phyloP scores from a whole-genome alignment of 2,113 vertebrate genomes.

The Aptenodytes forsteri region DNA sequence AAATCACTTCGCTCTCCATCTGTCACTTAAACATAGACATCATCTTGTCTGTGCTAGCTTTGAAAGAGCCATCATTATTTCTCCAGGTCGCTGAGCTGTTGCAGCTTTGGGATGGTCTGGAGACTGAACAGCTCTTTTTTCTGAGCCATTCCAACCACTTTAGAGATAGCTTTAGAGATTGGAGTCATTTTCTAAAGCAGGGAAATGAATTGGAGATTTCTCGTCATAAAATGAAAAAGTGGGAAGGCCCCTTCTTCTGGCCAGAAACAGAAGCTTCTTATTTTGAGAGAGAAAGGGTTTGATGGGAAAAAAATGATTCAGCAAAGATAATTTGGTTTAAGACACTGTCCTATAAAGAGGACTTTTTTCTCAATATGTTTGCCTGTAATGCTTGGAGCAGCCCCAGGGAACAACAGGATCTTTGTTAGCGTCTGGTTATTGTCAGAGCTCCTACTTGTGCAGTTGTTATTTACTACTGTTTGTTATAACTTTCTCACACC shows the following conservation, averaged over 20 bases:
- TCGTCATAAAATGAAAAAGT: neutral
- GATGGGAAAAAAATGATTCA: neutral
- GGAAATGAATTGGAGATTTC: neutral
- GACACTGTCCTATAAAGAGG: neutral
- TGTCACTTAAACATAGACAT: neutral
- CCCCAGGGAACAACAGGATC: neutral
- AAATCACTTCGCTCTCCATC: neutral
- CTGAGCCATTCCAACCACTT: neutral
- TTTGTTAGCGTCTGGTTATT: neutral
- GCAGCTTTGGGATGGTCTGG: neutral
- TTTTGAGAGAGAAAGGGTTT: neutral
- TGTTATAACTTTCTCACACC: neutral
- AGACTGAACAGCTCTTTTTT: neutral
- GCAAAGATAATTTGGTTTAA: neutral
- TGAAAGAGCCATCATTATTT: constrained; percentile 18
- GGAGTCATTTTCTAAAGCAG: neutral
- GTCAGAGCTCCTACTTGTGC: neutral
- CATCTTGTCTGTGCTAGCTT: neutral
- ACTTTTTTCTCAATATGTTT: neutral
- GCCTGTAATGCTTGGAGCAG: neutral
- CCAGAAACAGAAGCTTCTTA: neutral
- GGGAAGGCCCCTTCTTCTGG: neutral
- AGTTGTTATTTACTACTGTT: neutral
- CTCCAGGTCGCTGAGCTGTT: neutral
- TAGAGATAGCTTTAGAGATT: neutral